Evolutionary conservation across 2,888 invertebrate species (phyloP).

Genomic region (Parascotia fuliginaria): DNA sequence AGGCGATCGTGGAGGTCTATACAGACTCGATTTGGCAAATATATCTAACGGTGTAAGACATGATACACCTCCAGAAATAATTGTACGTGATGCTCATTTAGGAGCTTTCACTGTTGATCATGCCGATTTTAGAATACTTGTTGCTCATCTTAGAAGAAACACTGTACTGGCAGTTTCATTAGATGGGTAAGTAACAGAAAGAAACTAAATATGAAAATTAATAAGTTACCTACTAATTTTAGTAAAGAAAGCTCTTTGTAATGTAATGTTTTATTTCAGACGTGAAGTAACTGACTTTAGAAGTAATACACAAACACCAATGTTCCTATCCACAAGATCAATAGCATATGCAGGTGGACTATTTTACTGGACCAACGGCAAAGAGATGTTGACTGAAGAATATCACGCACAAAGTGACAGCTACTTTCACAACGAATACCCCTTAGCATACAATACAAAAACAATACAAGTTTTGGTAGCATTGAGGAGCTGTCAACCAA

Average conservation of each 20-base stretch:
- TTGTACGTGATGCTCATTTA: constrained; percentile 88
- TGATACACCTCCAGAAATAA: constrained; percentile 88
- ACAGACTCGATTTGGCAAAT: constrained; percentile 91
- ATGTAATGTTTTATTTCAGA: constrained; percentile 59
- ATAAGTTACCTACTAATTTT: too few species aligned
- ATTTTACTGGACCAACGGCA: constrained; percentile 95
- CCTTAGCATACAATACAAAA: constrained; percentile 77
- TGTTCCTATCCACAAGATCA: constrained; percentile 90
- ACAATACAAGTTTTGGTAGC: constrained; percentile 80
- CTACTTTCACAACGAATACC: constrained; percentile 92
- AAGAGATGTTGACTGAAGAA: constrained; percentile 91
- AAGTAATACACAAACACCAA: constrained; percentile 90
- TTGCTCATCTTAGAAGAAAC: constrained; percentile 90
- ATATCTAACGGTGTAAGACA: constrained; percentile 91
- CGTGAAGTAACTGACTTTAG: constrained; percentile 90
- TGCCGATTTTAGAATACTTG: constrained; percentile 91
- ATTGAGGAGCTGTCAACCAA: constrained; percentile 90
- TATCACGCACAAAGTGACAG: constrained; percentile 88
- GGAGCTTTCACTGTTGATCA: constrained; percentile 94
- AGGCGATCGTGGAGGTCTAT: constrained; percentile 88
- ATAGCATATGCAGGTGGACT: constrained; percentile 91
- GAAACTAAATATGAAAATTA: background rate
- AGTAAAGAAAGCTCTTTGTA: too few species aligned
- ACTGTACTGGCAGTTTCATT: constrained; percentile 93
- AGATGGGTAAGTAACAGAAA: constrained; percentile 88